Conservation (phyloP, 2,113 vertebrate genomes). For the Neolamprologus kungweensis region DNA sequence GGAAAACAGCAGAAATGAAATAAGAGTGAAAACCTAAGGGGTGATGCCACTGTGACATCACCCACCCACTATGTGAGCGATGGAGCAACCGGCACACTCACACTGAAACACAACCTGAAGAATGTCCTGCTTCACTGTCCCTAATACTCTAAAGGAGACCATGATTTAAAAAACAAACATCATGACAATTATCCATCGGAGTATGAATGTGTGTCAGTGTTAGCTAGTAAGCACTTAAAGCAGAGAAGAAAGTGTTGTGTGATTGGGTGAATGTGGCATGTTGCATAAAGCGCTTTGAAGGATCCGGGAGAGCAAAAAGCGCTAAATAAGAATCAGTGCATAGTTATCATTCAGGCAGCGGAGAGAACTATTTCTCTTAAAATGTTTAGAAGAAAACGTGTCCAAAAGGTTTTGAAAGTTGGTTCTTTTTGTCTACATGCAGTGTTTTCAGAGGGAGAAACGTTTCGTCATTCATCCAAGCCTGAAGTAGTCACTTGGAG, state of each 20-base stretch:
- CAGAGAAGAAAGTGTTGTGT: background rate
- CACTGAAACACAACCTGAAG: background rate
- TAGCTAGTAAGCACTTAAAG: background rate
- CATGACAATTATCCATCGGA: background rate
- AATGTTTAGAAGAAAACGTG: background rate
- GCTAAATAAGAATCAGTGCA: background rate
- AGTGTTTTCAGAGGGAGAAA: background rate
- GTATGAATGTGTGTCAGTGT: background rate
- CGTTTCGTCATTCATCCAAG: accelerated
- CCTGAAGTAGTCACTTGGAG: background rate
- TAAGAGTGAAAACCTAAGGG: background rate
- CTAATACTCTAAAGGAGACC: background rate
- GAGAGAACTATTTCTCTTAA: background rate
- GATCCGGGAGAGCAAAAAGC: background rate
- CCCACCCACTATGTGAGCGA: background rate
- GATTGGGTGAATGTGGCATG: background rate
- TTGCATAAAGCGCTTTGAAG: background rate
- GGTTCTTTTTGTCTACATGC: background rate
- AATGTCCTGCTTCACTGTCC: background rate
- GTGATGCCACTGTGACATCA: background rate
- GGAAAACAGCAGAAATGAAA: background rate
- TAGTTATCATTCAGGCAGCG: background rate
- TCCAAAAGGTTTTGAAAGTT: background rate
- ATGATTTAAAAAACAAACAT: background rate
- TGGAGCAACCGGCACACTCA: background rate